A percentile compares a stretch with the other conserved stretches of the same genome.
Evolutionary conservation across 2,888 invertebrate species (phyloP).

Genomic region (Dryococelus australis): DNA sequence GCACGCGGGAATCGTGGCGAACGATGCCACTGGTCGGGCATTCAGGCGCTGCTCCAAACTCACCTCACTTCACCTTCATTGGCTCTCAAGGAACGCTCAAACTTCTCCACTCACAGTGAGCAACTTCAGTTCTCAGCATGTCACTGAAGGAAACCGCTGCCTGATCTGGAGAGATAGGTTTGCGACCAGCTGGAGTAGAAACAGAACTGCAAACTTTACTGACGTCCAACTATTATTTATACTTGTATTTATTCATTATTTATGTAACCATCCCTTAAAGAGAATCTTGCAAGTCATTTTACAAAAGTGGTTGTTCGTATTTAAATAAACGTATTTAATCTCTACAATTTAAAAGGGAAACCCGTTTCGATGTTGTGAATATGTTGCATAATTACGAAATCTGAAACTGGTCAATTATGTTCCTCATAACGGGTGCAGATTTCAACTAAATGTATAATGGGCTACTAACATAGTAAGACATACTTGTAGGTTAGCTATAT

Average conservation of each 20-base stretch:
- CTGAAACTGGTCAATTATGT: too few relatives aligned
- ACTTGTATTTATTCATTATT: neutral
- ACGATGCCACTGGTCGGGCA: too few relatives aligned
- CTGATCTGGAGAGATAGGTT: neutral
- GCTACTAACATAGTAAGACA: too few relatives aligned
- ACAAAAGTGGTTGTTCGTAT: neutral
- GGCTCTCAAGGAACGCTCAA: conserved; percentile 57
- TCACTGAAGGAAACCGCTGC: neutral
- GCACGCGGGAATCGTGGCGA: too few relatives aligned
- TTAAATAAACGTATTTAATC: neutral
- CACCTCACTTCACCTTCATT: too few relatives aligned
- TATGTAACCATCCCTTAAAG: neutral
- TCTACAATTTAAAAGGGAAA: too few relatives aligned
- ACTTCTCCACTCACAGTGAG: conserved; percentile 68
- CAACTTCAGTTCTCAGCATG: neutral
- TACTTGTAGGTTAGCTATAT: neutral
- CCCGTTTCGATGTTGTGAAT: too few relatives aligned
- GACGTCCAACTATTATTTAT: neutral
- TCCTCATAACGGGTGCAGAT: too few relatives aligned
- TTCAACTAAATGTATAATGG: too few relatives aligned
- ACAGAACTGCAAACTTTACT: neutral
- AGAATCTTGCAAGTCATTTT: too few relatives aligned
- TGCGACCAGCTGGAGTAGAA: neutral
- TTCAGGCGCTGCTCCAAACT: too few relatives aligned
- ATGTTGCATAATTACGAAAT: too few relatives aligned